Base-by-base conservation (phyloP, 2,888 invertebrate genomes). In the Ichneumoninae sp. region DNA sequence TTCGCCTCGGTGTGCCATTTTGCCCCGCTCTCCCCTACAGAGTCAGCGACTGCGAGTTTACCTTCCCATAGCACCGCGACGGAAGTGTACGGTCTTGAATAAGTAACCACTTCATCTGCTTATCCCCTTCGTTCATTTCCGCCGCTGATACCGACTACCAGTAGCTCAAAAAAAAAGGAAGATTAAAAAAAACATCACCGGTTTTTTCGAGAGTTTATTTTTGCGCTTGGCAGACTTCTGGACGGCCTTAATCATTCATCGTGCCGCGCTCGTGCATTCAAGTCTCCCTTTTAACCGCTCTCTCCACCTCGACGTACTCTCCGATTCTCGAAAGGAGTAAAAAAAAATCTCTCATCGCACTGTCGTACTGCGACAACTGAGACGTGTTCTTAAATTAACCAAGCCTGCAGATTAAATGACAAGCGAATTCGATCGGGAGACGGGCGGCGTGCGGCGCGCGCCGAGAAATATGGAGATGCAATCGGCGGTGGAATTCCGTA, bases 51-150 rank as follows among this genome's bases (percentile, higher is more conserved):
- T 54, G 36, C 54, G 52, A 16, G 36, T 68, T 44, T 26, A 54
- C 50, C 47, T 57, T 33, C 40, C 19, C 8, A 26, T 5, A 36
- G 50, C 36, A 50, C 26, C 71, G 76, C 36, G 79, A 85, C 90
- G 90, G 90, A 91, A 89, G 88, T 90, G 68, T 76, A 87, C 87
- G 86, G 3, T 76, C 76, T 85, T 92, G 90, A 93, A 93, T 92
- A 88, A 92, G 89, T 92, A 90, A 93, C 89, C 89, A 90, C 89
- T 89, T 89, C 89, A 88, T 89, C 88, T 90, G 90, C 87, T 89
- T 90, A 91, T 91, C 90, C 91, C 89, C 90, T 73, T 87, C 81
- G 89, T 88, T 91, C 91, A 91, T 92, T 92, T 91, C 92, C 92
- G 91, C 88, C 86, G 82, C 87, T 83, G 85, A 76, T 75, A 77